Evolutionary conservation across 2,888 invertebrate genomes (phyloP), one percentile per base, ranked within the genome.

Genomic region (Ennomos quercinarius): DNA sequence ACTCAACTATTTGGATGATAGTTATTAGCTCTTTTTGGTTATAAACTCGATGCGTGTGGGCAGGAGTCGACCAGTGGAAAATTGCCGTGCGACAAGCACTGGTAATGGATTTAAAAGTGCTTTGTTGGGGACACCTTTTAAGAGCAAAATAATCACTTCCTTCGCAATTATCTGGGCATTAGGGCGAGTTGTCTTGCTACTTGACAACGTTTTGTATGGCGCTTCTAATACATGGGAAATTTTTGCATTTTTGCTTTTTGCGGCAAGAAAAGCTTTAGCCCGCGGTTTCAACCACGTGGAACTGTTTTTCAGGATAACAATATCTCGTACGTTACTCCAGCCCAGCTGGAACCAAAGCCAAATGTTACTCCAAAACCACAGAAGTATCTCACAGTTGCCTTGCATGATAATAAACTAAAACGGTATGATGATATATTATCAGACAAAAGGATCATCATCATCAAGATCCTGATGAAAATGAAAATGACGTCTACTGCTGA

Each of bases 81-180:
- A 92, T 91, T 90, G 87, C 81, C 88, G 87, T 90, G 91, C 81
- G 91, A 91, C 91, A 90, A 80, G 75, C 72, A 67, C 72, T 67
- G 76, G 80, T 91, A 91, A 92, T 91, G 91, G 91, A 91, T 92
- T 91, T 89, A 86, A 85, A 92, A 91, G 84, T 85, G 80, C 86
- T 78, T 71, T 68, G 67, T 71, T 69, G 72, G 76, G 81, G 83
- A 84, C 86, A 87, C 85, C 85, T 86, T 79, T 80, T 81, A 81
- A 86, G 81, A 81, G 84, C 80, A 78, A 81, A 81, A 85, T 91
- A 91, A 92, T 91, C 83, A 80, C 85, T 91, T 91, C 90, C 90
- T 84, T 84, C 68, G 66, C 79, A 77, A 83, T 83, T 82, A 83
- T 75, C 70, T 66, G 61, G 61, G 69, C 80, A 78, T 83, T 81